phyloP scores from a whole-genome alignment of 1,140 invertebrate species.

The Cotesia chilonis region DNA sequence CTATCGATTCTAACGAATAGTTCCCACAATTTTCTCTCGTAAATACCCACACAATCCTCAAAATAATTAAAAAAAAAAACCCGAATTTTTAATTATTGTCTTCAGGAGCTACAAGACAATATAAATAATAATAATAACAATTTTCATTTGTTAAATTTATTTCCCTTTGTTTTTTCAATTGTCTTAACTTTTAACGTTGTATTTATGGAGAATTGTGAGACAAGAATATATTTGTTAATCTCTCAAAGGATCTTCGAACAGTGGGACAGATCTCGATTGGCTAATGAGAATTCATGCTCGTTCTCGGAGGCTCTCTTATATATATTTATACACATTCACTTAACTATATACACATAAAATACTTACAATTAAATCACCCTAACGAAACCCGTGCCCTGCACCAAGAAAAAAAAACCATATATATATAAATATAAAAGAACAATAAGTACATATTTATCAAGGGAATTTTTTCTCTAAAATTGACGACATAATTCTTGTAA shows the following conservation, averaged over 20 bases:
- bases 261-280: conserved; percentile 40
- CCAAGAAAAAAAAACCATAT: too few species aligned
- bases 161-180: not conserved
- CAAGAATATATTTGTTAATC: conserved; percentile 22
- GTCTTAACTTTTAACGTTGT: conserved; percentile 15
- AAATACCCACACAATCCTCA: too few species aligned
- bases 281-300: conserved; percentile 46
- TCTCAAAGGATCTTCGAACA: conserved; percentile 36
- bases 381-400: too few species aligned
- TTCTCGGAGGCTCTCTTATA: not conserved
- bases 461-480: too few species aligned
- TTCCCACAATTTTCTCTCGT: too few species aligned
- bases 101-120: too few species aligned
- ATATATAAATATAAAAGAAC: too few species aligned
- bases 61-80: too few species aligned
- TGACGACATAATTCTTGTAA: too few species aligned
- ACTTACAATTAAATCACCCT: not conserved
- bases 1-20: too few species aligned
- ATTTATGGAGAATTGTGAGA: conserved; percentile 29
- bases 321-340: not conserved
- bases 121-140: not conserved
- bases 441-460: too few species aligned
- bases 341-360: not conserved
- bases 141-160: not conserved
- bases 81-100: too few species aligned